Evolutionary conservation across 2,888 invertebrate genomes (phyloP).

Genomic region (Acanthococcus lagerstroemiae): DNA sequence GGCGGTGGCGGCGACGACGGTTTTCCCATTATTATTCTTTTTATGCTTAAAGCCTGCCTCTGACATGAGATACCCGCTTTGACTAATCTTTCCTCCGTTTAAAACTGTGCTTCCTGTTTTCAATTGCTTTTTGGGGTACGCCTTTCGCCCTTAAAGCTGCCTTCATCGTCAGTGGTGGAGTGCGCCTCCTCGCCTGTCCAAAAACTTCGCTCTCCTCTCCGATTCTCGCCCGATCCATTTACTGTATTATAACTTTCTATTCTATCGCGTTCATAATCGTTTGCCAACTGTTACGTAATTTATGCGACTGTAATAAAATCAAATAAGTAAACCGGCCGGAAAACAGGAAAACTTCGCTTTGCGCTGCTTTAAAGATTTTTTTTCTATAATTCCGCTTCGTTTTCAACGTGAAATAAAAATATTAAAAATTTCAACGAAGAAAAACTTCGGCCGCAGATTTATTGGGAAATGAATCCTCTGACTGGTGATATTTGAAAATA

Average conservation of each 20-base stretch:
- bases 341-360: conserved; percentile 11
- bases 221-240: conserved; percentile 11
- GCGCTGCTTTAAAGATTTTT: conserved; percentile 6
- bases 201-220: conserved; percentile 9
- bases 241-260: conserved; percentile 29
- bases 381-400: conserved; percentile 1
- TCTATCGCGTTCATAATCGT: conserved; percentile 30
- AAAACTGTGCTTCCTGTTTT: conserved; percentile 30
- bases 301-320: conserved; percentile 30
- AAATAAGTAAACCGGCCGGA: conserved; percentile 28
- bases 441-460: too few species aligned
- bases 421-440: neutral
- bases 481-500: too few species aligned
- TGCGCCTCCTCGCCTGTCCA: conserved; percentile 1
- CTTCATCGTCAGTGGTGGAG: conserved; percentile 14
- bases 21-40: conserved; percentile 30
- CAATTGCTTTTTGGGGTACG: conserved; percentile 30
- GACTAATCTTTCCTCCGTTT: conserved; percentile 30
- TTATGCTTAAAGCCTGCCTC: conserved; percentile 29
- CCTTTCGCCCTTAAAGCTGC: conserved; percentile 28
- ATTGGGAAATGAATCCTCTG: too few species aligned
- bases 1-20: conserved; percentile 25
- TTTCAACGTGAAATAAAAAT: neutral
- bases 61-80: conserved; percentile 30
- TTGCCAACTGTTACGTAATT: conserved; percentile 30